Conservation (phyloP, 2,888 invertebrate species). For the Nymphalis urticae region DNA sequence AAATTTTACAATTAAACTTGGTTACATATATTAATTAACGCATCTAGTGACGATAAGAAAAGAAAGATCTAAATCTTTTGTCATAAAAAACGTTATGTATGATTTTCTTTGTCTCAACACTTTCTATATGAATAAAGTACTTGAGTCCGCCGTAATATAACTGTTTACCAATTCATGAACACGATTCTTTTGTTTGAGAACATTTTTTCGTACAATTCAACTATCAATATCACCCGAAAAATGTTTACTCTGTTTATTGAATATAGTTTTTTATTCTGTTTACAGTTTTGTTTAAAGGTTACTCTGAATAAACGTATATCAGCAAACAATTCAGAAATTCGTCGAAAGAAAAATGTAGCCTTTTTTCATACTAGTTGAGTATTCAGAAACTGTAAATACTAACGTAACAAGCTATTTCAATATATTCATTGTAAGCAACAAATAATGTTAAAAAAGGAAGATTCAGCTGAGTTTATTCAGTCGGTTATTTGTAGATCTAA, state of each 20-base stretch:
- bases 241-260: slow-evolving; percentile 10
- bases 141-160: neutral
- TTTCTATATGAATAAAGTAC: neutral
- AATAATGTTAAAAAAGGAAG: too few species aligned
- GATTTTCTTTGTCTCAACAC: too few species aligned
- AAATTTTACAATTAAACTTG: too few species aligned
- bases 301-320: neutral
- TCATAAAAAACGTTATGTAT: too few species aligned
- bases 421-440: too few species aligned
- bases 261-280: neutral
- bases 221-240: slow-evolving; percentile 10
- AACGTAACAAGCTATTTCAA: too few species aligned
- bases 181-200: slow-evolving; percentile 8
- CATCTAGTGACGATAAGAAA: too few species aligned
- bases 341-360: slow-evolving; percentile 5
- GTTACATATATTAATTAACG: too few species aligned
- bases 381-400: too few species aligned
- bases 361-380: neutral
- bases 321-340: slow-evolving; percentile 6
- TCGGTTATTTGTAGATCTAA: too few species aligned
- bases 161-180: slow-evolving; percentile 5
- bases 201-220: slow-evolving; percentile 1
- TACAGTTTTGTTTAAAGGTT: neutral
- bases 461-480: too few species aligned
- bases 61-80: too few species aligned